phyloP scores from a whole-genome alignment of 2,113 vertebrate genomes.

The Phylloscopus whistleri region DNA sequence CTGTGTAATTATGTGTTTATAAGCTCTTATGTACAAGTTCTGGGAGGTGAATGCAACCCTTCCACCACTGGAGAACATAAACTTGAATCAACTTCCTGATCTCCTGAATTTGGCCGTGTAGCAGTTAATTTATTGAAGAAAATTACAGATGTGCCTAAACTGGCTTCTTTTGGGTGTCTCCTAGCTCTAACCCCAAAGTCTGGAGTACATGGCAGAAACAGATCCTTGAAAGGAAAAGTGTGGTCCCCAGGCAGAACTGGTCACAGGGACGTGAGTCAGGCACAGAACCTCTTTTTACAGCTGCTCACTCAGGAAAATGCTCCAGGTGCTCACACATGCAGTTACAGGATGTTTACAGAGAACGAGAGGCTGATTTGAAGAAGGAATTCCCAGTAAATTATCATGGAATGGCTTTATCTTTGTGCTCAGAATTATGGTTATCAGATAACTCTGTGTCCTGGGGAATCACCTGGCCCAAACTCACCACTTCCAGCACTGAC shows the following conservation, averaged over 20 bases:
- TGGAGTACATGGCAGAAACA: neutral
- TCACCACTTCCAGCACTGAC: neutral
- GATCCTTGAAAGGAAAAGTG: neutral
- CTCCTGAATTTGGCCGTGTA: neutral
- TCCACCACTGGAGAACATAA: neutral
- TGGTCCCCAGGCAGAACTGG: neutral
- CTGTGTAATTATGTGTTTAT: slow-evolving; percentile 3
- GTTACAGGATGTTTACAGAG: neutral
- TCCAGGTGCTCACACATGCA: neutral
- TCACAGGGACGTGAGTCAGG: neutral
- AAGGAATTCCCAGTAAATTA: neutral
- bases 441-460: neutral
- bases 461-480: neutral
- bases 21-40: neutral
- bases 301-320: neutral
- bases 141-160: neutral
- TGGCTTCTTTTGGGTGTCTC: neutral
- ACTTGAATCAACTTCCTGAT: neutral
- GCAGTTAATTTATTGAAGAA: neutral
- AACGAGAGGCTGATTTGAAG: neutral
- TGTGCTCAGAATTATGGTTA: neutral
- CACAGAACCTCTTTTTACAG: neutral
- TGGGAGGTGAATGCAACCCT: neutral
- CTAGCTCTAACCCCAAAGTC: neutral
- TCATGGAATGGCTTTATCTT: neutral